These are phyloP conservation scores for Ciconia nigra DNA, from an alignment of 2,797 vertebrate species.

Conservation along the genomic window DNA sequence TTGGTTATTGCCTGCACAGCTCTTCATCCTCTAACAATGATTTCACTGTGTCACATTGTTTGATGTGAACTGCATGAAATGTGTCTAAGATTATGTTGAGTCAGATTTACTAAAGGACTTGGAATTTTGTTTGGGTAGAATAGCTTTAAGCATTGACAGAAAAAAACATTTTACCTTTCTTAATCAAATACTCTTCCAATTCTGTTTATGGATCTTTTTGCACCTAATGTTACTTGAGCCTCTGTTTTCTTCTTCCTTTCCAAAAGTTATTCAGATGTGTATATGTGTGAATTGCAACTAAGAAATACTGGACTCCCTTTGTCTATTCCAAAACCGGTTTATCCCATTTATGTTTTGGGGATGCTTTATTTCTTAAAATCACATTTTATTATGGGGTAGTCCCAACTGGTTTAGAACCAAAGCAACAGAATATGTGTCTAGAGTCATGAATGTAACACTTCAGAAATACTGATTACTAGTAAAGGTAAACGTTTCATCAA, in stretches of 20 bases:
- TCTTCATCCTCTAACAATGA: neutral
- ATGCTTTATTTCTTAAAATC: neutral
- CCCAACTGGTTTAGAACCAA: neutral
- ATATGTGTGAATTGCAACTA: neutral
- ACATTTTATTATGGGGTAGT: neutral
- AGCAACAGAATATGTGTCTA: neutral
- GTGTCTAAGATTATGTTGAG: neutral
- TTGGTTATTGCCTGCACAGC: neutral
- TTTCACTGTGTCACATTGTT: neutral
- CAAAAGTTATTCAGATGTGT: neutral
- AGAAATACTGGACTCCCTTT: neutral
- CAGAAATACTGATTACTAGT: neutral
- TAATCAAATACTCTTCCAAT: neutral
- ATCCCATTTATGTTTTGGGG: neutral
- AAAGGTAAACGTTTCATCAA: neutral
- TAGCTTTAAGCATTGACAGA: neutral
- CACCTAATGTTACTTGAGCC: neutral
- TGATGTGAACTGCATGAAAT: conserved; percentile 30
- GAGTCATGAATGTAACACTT: neutral
- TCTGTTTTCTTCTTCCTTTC: neutral
- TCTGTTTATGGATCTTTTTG: neutral
- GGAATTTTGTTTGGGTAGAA: neutral
- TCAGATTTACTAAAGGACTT: neutral
- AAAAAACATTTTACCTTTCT: neutral
- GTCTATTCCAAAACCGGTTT: neutral